Base-by-base conservation (phyloP, 2,113 vertebrate genomes). In the Prietella phreatophila region DNA sequence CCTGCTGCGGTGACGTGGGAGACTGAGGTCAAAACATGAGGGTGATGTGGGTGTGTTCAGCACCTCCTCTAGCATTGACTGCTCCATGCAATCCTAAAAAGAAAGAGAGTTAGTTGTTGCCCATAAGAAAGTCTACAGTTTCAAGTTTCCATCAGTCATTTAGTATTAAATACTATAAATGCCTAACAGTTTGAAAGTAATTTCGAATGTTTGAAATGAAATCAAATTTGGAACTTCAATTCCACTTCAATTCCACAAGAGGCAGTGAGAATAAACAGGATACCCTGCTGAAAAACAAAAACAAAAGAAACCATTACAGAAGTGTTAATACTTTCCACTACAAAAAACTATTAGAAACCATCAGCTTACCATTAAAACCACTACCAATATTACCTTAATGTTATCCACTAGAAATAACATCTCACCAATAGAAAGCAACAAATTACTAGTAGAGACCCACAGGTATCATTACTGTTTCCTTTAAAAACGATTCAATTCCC, bases 21-120 rank as follows among this genome's bases (percentile, higher is more conserved):
- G 87, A 50, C 91, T 93, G 17, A 50, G 73, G 79, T 96, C 94
- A 33, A 79, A 81, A 75, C 86, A 89, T 1, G 56, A 55, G 33
- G 39, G 42, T 22, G 92, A 86, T 50, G 94, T 94, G 0, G 95
- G 93, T 1, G 93, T 94, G 33, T 79, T 93, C 87, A 96, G 89
- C 56, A 95, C 89, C 79, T 94, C 93, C 90, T 95, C 95, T 83
- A 96, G 89, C 75, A 84, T 88, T 47, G 85, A 61, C 81, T 95
- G 94, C 30, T 94, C 93, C 73, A 93, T 89, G 60, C 79, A 88
- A 15, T 93, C 93, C 94, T 95, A 69, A 2, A 58, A 20, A 61
- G 25, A 79, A 47, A 79, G 76, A 79, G 76, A n/a, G 42, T 53
- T 42, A 47, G 20, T 17, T 53, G 25, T 4, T 22, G 4, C 36